These are phyloP conservation scores for Lasioglossum calceatum DNA, from an alignment of 2,888 invertebrate genomes.

Conservation along the genomic window DNA sequence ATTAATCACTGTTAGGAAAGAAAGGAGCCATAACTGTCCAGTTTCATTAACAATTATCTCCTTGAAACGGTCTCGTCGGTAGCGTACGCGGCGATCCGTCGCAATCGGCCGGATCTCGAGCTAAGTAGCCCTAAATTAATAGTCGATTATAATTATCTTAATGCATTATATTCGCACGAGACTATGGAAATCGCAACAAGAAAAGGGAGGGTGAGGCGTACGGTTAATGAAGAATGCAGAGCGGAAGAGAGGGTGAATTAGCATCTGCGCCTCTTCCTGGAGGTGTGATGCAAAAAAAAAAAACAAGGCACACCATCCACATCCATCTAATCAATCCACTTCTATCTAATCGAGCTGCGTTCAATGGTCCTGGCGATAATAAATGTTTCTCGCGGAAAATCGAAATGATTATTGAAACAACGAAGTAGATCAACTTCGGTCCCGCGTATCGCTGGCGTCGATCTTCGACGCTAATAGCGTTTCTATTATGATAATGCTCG, in stretches of 20 bases:
- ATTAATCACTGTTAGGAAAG: neutral
- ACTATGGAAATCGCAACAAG: conserved; percentile 67
- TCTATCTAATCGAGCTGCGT: neutral
- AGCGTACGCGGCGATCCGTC: conserved; percentile 15
- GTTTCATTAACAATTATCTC: conserved; percentile 2
- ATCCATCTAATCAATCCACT: neutral
- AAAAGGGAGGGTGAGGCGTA: conserved; percentile 61
- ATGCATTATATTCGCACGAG: conserved; percentile 61
- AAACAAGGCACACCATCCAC: neutral
- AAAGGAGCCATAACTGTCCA: neutral
- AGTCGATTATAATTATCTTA: conserved; percentile 61
- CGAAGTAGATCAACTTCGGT: neutral
- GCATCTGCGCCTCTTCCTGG: conserved; percentile 48
- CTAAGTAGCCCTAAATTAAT: conserved; percentile 61
- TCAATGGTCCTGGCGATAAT: too few relatives aligned
- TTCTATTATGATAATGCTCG: conserved; percentile 28
- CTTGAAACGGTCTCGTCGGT: neutral
- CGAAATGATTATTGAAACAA: conserved; percentile 19
- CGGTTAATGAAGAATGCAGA: conserved; percentile 66
- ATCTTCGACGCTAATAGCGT: conserved; percentile 31
- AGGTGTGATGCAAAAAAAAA: neutral
- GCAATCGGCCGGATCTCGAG: conserved; percentile 51
- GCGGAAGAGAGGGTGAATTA: conserved; percentile 61
- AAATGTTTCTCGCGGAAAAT: neutral
- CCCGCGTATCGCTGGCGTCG: neutral